Conservation (phyloP, 1,140 invertebrate genomes). For the Saccostrea cuccullata region DNA sequence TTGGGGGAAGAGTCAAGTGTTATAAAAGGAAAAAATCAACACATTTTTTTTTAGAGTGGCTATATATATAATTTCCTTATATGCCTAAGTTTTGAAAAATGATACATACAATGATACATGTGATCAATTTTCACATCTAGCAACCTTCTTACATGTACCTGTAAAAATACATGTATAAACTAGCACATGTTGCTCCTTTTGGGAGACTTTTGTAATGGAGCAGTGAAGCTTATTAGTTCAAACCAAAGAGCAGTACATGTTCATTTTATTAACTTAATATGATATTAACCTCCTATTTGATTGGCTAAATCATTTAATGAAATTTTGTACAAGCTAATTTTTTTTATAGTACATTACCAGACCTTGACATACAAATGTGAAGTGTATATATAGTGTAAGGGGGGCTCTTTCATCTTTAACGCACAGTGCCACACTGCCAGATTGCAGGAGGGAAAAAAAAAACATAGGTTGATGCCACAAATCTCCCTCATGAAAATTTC, state of each 20-base stretch:
- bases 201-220: background rate
- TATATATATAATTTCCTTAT: no score
- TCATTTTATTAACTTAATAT: background rate
- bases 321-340: background rate
- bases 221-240: background rate
- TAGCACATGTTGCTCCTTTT: no score
- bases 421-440: background rate
- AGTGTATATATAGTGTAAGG: background rate
- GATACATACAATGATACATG: no score
- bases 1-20: background rate
- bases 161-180: no score
- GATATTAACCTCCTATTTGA: background rate
- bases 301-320: background rate
- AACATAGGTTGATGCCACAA: background rate
- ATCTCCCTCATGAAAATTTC: background rate
- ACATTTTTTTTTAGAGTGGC: background rate
- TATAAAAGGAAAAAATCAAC: background rate
- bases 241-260: background rate
- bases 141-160: no score
- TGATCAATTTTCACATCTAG: no score
- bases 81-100: no score
- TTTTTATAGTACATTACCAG: background rate
- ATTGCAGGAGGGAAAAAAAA: background rate
- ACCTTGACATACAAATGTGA: conserved; percentile 3
- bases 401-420: background rate